phyloP scores from a whole-genome alignment of 2,888 invertebrate genomes.

The Drosophila hawaiiensis region DNA sequence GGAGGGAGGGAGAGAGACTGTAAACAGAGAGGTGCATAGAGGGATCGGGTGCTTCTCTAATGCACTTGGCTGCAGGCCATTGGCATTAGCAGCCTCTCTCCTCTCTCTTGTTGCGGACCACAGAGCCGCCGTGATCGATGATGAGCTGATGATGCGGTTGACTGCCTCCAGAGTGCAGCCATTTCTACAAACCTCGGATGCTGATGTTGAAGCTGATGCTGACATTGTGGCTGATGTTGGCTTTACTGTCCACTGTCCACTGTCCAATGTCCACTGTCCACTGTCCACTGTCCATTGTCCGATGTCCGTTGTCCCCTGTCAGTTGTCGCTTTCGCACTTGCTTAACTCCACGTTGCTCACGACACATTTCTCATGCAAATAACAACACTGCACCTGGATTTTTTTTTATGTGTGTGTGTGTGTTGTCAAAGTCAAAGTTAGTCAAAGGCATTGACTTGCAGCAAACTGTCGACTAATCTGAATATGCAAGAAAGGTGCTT shows the following conservation, averaged over 20 bases:
- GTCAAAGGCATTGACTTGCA: conserved; percentile 43
- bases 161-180: conserved; percentile 50
- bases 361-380: conserved; percentile 69
- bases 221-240: conserved; percentile 11
- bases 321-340: conserved; percentile 64
- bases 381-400: conserved; percentile 43
- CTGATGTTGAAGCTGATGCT: conserved; percentile 10
- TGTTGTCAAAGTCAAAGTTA: too few species aligned
- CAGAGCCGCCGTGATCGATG: conserved; percentile 72
- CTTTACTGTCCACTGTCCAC: neutral
- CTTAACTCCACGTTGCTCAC: conserved; percentile 39
- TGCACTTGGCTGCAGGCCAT: conserved; percentile 65
- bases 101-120: conserved; percentile 35
- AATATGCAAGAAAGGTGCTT: conserved; percentile 30
- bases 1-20: neutral
- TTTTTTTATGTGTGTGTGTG: neutral
- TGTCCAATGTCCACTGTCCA: conserved; percentile 7
- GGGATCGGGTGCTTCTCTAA: conserved; percentile 40
- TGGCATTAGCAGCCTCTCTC: conserved; percentile 47
- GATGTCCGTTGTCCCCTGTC: conserved; percentile 36
- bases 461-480: conserved; percentile 32
- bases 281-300: conserved; percentile 5
- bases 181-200: conserved; percentile 31
- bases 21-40: neutral
- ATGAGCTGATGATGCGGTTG: conserved; percentile 68